A percentile compares a stretch with the other conserved stretches of the same genome.
Conservation (phyloP, 2,888 invertebrate species). For the Drosophila nr. fundita region DNA sequence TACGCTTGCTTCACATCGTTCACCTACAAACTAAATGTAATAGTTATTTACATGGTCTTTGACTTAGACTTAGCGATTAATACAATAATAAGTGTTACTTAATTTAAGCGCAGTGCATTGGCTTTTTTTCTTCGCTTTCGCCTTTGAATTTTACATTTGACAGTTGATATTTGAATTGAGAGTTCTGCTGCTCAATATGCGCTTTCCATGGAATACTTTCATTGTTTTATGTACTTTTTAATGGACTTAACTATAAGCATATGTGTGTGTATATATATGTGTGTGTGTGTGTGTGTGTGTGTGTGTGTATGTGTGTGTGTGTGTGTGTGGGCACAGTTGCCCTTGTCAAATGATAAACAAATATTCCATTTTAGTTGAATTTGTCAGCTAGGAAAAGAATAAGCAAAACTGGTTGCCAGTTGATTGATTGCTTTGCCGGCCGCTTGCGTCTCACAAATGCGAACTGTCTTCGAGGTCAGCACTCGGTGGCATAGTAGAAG, state of each 20-base stretch:
- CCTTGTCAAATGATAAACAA: conserved; percentile 38
- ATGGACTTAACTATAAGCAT: conserved; percentile 36
- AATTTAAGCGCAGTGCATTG: conserved; percentile 33
- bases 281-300: background rate
- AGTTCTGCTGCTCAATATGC: conserved; percentile 10
- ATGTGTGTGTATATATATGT: conserved; percentile 10
- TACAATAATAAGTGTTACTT: conserved; percentile 22
- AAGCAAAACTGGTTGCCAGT: conserved; percentile 40
- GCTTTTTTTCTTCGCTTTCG: background rate
- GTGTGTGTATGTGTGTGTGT: conserved; percentile 5
- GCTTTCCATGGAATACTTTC: conserved; percentile 50
- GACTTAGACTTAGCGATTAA: conserved; percentile 43
- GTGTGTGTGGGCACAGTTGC: conserved; percentile 14
- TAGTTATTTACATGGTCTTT: conserved; percentile 52
- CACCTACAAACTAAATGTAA: conserved; percentile 18
- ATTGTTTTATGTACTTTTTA: conserved; percentile 17
- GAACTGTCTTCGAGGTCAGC: conserved; percentile 46
- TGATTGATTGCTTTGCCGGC: conserved; percentile 42
- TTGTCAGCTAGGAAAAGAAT: conserved; percentile 4
- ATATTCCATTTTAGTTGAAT: conserved; percentile 5
- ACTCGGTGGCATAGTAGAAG: conserved; percentile 82
- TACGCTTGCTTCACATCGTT: background rate
- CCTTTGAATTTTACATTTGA: background rate
- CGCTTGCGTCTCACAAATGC: conserved; percentile 39
- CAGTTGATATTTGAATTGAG: background rate